phyloP scores from a whole-genome alignment of 1,140 invertebrate genomes.

The Drosophila willistoni region DNA sequence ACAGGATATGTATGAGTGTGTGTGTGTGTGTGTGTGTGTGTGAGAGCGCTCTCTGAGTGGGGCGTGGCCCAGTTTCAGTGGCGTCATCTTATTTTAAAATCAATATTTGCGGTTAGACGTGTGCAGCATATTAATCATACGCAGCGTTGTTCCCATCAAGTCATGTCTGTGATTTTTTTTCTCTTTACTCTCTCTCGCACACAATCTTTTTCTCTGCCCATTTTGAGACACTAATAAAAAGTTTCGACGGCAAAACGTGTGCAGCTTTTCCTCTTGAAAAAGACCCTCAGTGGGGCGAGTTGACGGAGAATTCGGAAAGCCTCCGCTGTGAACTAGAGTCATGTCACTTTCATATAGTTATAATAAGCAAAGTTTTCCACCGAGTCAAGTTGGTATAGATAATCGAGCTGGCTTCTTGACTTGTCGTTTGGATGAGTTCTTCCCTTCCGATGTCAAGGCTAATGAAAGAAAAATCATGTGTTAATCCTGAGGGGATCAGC shows the following conservation, averaged over 20 bases:
- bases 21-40: slow-evolving; percentile 20
- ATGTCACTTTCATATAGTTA: slow-evolving; percentile 73
- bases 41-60: neutral
- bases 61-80: slow-evolving; percentile 50
- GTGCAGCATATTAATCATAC: slow-evolving; percentile 78
- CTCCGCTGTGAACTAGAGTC: slow-evolving; percentile 52
- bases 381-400: slow-evolving; percentile 26
- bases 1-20: slow-evolving; percentile 11
- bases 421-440: neutral
- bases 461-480: slow-evolving; percentile 68
- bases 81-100: slow-evolving; percentile 81
- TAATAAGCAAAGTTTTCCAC: slow-evolving; percentile 75
- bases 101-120: slow-evolving; percentile 75
- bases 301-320: slow-evolving; percentile 19
- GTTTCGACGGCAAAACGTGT: slow-evolving; percentile 73
- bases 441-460: slow-evolving; percentile 61
- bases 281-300: neutral
- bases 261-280: slow-evolving; percentile 39
- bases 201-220: slow-evolving; percentile 18
- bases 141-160: slow-evolving; percentile 60
- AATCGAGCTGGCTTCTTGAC: slow-evolving; percentile 43
- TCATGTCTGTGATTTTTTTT: slow-evolving; percentile 66
- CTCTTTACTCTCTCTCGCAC: neutral
- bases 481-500: slow-evolving; percentile 38
- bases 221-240: slow-evolving; percentile 74